Base-by-base conservation (phyloP, 2,888 invertebrate species). In the Lithophane semibrunnea region DNA sequence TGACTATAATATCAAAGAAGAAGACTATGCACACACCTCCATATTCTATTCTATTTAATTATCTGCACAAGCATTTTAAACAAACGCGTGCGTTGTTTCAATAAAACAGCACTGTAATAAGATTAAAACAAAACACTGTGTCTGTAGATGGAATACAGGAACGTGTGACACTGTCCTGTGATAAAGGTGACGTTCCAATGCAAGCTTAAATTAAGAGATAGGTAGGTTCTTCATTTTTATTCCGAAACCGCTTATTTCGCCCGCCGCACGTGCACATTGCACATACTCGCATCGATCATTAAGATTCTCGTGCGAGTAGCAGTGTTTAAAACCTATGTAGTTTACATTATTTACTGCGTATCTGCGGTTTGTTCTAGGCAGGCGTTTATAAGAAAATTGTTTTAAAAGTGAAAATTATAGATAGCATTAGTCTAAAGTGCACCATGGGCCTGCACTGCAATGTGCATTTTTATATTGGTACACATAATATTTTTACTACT, bases 111-210 rank as follows among this genome's bases (percentile, higher is more conserved):
- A 56, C 44, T n/a, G 63, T 86, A 86, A 84, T 81, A 64, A 73
- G 61, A 82, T 78, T 82, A 79, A 82, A 78, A 85, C 75, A 77
- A 54, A 72, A 74, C 79, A 82, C 85, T 29, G 86, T 82, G 80
- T 63, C 58, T 52, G 63, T 80, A 82, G 77, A 77, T 76, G 86
- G 79, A 87, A 86, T 73, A 76, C 87, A 66, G 68, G 16, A 72
- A 76, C 81, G 81, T 86, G 77, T 63, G 37, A 67, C 80, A 63
- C 37, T 68, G 58, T 70, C 42, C 66, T 64, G 44, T 16, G 1
- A 12, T 78, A 76, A 85, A 54, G 74, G 42, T 13, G 29, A 12
- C 3, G 9, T 0, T 66, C 21, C 67, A 80, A 9, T 0, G 4
- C 1, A 29, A 61, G 83, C 52, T 61, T 8, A n/a, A 54, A 44